phyloP scores from a whole-genome alignment of 1,140 invertebrate species.

The Drosophila grimshawi region DNA sequence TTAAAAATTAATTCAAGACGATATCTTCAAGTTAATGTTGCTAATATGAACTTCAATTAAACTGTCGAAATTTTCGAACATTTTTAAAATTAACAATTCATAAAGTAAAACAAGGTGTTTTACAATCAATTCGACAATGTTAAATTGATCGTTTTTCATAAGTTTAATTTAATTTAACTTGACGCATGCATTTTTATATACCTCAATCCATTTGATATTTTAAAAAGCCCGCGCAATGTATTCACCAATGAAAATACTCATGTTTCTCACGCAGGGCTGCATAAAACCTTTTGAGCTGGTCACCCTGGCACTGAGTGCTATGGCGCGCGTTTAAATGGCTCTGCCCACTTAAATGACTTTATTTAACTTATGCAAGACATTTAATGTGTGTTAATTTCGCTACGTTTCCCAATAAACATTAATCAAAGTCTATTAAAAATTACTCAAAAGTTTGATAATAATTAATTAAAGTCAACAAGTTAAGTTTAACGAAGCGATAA shows the following conservation, averaged over 20 bases:
- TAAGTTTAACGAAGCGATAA: conserved; percentile 16
- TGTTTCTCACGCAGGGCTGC: conserved; percentile 3
- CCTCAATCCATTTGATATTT: background rate
- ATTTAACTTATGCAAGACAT: background rate
- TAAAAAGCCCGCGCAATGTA: background rate
- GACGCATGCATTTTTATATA: too few relatives aligned
- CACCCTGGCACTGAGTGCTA: conserved; percentile 9
- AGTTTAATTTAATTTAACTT: too few relatives aligned
- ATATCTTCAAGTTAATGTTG: background rate
- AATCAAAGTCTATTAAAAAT: background rate
- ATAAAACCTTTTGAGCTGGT: background rate
- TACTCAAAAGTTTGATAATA: background rate
- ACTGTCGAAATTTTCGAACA: too few relatives aligned
- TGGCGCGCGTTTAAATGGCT: conserved; percentile 14
- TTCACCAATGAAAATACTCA: background rate
- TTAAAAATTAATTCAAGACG: background rate
- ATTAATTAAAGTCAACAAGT: conserved; percentile 7
- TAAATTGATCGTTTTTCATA: too few relatives aligned
- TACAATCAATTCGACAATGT: too few relatives aligned
- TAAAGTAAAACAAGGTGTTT: too few relatives aligned
- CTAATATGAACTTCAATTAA: background rate
- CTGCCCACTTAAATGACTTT: background rate
- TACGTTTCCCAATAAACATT: background rate
- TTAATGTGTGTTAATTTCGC: background rate
- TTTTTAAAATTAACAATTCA: too few relatives aligned